Conservation (phyloP, 1,140 invertebrate species). For the Anastatus disparis region DNA sequence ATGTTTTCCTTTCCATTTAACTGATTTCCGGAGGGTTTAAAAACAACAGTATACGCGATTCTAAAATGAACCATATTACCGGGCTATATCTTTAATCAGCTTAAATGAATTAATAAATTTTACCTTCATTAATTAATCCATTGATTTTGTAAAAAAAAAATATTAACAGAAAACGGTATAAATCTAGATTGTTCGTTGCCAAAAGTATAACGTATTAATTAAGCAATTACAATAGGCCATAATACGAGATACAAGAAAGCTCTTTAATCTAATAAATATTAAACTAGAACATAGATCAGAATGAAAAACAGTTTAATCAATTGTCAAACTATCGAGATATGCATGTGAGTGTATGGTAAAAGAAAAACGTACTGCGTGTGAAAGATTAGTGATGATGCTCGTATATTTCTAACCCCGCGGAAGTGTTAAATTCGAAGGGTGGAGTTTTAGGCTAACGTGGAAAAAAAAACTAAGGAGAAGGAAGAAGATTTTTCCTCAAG, state of each 20-base stretch:
- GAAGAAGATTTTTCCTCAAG: conserved; percentile 21
- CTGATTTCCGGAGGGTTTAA: neutral
- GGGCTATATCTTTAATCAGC: neutral
- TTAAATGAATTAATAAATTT: conserved; percentile 15
- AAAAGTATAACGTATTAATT: too few species aligned
- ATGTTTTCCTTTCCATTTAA: too few species aligned
- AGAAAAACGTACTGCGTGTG: neutral
- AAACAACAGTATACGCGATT: neutral
- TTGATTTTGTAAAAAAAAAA: too few species aligned
- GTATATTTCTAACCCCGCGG: neutral
- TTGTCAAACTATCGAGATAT: conserved; percentile 16
- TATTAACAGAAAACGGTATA: too few species aligned
- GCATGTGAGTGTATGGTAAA: neutral
- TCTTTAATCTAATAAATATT: conserved; percentile 28
- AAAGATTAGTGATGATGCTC: neutral
- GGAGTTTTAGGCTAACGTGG: neutral
- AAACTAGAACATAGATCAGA: conserved; percentile 1
- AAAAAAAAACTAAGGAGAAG: too few species aligned
- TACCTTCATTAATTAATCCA: neutral
- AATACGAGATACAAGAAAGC: too few species aligned
- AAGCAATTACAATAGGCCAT: too few species aligned
- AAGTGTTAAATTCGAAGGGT: conserved; percentile 10
- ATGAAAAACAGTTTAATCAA: conserved; percentile 15
- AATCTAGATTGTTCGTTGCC: conserved; percentile 17
- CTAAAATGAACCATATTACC: neutral